Evolutionary conservation across 1,140 invertebrate genomes (phyloP).

Genomic region (Paracyclopina nana): DNA sequence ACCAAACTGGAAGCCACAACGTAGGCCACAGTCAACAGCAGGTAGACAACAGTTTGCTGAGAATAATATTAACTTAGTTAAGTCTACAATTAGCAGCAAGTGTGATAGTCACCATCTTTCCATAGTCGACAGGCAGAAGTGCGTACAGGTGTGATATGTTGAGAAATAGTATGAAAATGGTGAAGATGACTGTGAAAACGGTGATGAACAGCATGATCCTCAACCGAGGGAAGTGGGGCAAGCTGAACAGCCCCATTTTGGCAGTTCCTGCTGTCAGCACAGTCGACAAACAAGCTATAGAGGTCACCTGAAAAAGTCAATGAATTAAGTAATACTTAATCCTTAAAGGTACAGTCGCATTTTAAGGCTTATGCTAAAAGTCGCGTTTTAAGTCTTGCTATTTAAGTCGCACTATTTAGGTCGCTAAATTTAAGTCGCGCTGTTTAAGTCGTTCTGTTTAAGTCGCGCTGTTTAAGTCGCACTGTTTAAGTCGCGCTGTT

Average conservation of each 20-base stretch:
- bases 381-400: not conserved
- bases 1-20: not conserved
- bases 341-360: not conserved
- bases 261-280: constrained; percentile 14
- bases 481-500: too few species aligned
- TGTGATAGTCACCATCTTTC: constrained; percentile 4
- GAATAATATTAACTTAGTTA: not conserved
- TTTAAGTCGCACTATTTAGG: too few species aligned
- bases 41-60: constrained; percentile 4
- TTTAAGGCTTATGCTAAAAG: not conserved
- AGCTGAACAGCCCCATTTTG: constrained; percentile 5
- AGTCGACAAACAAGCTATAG: constrained; percentile 10
- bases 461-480: too few species aligned
- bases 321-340: not conserved
- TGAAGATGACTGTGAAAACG: constrained; percentile 8
- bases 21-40: not conserved
- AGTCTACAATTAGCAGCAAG: not conserved
- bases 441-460: too few species aligned
- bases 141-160: constrained; percentile 17
- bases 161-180: constrained; percentile 15
- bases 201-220: constrained; percentile 10
- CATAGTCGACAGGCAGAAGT: constrained; percentile 15
- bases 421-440: too few species aligned
- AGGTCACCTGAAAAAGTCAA: constrained; percentile 14
- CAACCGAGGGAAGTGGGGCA: constrained; percentile 9